Evolutionary conservation across 2,888 invertebrate species (phyloP).

Genomic region (Eupelmus urozonus): DNA sequence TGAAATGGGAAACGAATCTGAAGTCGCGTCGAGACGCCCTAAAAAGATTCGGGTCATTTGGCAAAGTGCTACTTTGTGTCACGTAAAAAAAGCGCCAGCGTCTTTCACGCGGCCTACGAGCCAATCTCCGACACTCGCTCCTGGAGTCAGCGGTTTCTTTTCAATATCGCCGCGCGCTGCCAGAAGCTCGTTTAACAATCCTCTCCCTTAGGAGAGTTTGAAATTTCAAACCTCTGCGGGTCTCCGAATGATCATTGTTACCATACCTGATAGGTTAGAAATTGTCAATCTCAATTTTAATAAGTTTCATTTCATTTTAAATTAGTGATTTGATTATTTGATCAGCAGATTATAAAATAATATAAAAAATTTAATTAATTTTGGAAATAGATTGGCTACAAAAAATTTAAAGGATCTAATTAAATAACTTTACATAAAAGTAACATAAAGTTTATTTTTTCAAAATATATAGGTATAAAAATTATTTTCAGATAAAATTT

Average conservation of each 20-base stretch:
- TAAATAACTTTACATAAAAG: too few species aligned
- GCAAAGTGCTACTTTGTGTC: constrained; percentile 77
- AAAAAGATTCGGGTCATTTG: constrained; percentile 77
- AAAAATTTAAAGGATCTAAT: too few species aligned
- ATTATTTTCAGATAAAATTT: too few species aligned
- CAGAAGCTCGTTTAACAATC: constrained; percentile 9
- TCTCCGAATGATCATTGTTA: not conserved
- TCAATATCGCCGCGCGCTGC: constrained; percentile 58
- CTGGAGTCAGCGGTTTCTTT: constrained; percentile 72
- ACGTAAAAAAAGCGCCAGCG: constrained; percentile 71
- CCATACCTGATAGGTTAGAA: too few species aligned
- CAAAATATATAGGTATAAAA: too few species aligned
- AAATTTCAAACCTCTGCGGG: constrained; percentile 10
- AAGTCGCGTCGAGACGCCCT: constrained; percentile 60
- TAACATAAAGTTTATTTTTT: too few species aligned
- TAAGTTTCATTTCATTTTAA: too few species aligned
- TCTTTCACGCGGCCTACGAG: constrained; percentile 67
- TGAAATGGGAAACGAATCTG: constrained; percentile 59
- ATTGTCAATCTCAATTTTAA: too few species aligned
- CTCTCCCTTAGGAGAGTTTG: constrained; percentile 8
- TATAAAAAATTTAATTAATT: too few species aligned
- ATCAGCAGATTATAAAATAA: too few species aligned
- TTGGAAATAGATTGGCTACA: too few species aligned
- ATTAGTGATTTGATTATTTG: too few species aligned
- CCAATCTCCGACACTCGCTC: constrained; percentile 64